Evolutionary conservation across 1,140 invertebrate genomes (phyloP), one percentile per base, ranked within the genome.

Genomic region (Gryllus bimaculatus): DNA sequence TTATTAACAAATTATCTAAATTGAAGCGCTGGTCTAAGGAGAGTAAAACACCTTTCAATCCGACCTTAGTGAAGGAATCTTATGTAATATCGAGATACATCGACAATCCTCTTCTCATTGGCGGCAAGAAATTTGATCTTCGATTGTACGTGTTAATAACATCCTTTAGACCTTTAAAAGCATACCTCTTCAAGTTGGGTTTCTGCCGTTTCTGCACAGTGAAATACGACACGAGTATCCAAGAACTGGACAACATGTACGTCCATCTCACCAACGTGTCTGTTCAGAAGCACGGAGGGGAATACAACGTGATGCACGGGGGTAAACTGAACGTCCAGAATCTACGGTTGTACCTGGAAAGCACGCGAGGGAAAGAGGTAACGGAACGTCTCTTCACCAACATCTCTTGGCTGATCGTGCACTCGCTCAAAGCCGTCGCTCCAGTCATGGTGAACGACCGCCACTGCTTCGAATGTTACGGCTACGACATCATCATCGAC

Each of bases 251-350:
- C 85, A 95, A 95, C 84, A 94, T 94, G 91, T 95, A 94, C 85
- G 92, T 95, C 73, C 94, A 96, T 87, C 87, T 96, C 18, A 96
- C 94, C 8, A 96, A 96, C 86, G 94, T 95, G 1, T 92, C 94
- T 66, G 93, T 95, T n/a, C 94, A 96, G 86, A 95, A 94, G 85
- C 93, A 95, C 83, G 93, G 93, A 82, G 94, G 95, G 18, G 96
- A 98, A 83, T 99, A 99, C 83, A 98, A 98, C 85, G 93, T 91
- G 81, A 89, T 97, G 78, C 96, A 98, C 83, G 96, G 97, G 8
- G 96, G 96, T 0, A 99, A 99, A 88, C 92, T 97, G 89, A 96
- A 93, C 76, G 92, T 98, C 7, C 92, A 97, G 83, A 97, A 98
- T 88, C 87, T 99, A 78, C 89, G 94, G 48, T 85, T 98, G 0